Percentiles rank a stretch among this genome's conserved stretches.
Conservation (phyloP, 2,888 invertebrate species). For the Syrista parreyssii region DNA sequence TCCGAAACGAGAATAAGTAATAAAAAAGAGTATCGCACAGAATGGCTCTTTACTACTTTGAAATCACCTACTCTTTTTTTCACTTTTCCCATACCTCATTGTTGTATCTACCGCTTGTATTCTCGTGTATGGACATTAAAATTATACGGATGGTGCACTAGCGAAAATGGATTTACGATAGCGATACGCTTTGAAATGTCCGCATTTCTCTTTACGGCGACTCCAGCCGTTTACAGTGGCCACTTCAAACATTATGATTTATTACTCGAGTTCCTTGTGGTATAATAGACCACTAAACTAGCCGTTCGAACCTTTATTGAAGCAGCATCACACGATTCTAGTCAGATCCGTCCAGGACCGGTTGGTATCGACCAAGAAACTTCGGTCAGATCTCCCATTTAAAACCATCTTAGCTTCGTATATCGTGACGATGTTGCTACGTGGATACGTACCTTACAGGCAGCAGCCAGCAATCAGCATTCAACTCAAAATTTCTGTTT, state of each 20-base stretch:
- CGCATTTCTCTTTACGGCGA: constrained; percentile 1
- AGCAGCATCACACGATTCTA: too few relatives aligned
- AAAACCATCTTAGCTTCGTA: neutral
- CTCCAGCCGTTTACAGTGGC: constrained; percentile 9
- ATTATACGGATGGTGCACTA: constrained; percentile 20
- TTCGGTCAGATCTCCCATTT: too few relatives aligned
- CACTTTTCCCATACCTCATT: neutral
- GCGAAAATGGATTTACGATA: constrained; percentile 19
- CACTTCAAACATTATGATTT: constrained; percentile 19
- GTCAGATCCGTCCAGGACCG: too few relatives aligned
- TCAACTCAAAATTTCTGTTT: neutral
- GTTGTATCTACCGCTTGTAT: neutral
- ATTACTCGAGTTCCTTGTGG: neutral
- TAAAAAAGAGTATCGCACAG: neutral
- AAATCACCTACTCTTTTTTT: neutral
- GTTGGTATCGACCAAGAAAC: too few relatives aligned
- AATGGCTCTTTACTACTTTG: neutral
- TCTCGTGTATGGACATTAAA: constrained; percentile 15
- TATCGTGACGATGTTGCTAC: neutral
- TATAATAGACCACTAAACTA: neutral
- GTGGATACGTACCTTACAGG: neutral
- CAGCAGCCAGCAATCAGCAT: neutral
- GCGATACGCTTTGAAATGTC: constrained; percentile 10
- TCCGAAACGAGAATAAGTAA: too few relatives aligned
- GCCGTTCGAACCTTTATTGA: neutral